Percentiles rank a stretch among this genome's conserved stretches.
These are phyloP conservation scores for Onchidella celtica DNA, from an alignment of 2,888 invertebrate genomes.

Conservation along the genomic window DNA sequence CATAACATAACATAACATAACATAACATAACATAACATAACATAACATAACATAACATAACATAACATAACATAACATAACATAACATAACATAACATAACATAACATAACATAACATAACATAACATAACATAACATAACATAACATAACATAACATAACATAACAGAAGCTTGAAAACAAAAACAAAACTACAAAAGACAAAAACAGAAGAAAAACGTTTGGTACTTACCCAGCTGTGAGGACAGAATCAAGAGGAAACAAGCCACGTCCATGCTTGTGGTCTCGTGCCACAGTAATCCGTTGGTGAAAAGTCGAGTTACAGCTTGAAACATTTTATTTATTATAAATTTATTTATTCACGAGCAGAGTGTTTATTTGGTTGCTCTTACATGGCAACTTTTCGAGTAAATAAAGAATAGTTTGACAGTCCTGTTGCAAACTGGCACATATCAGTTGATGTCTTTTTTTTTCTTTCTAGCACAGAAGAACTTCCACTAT, in stretches of 20 bases:
- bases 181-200: background rate
- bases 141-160: background rate
- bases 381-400: too few relatives aligned
- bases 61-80: conserved; percentile 6
- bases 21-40: conserved; percentile 13
- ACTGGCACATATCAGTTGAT: too few relatives aligned
- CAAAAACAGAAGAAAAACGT: background rate
- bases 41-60: conserved; percentile 11
- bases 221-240: background rate
- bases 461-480: too few relatives aligned
- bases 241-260: background rate
- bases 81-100: conserved; percentile 6
- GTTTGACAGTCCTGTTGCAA: too few relatives aligned
- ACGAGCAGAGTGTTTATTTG: too few relatives aligned
- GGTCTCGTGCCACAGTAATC: too few relatives aligned
- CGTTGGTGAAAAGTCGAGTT: too few relatives aligned
- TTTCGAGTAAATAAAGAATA: too few relatives aligned
- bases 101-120: conserved; percentile 3
- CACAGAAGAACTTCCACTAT: too few relatives aligned
- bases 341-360: too few relatives aligned
- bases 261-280: background rate
- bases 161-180: too few relatives aligned
- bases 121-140: background rate
- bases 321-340: too few relatives aligned
- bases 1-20: conserved; percentile 8